Evolutionary conservation across 2,888 invertebrate species (phyloP).

Genomic region (Luperina testacea): DNA sequence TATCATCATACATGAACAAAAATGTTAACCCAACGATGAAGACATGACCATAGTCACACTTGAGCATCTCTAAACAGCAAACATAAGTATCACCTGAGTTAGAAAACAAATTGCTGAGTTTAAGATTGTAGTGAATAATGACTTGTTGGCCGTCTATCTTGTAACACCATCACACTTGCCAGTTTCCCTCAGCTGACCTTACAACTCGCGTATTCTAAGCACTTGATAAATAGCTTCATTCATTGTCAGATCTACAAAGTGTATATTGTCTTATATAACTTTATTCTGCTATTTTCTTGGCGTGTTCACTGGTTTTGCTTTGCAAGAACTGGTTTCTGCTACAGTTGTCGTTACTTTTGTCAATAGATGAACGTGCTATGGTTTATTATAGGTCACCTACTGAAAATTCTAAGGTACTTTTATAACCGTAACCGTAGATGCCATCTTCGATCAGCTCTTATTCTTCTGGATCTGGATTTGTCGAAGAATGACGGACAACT

Average conservation of each 20-base stretch:
- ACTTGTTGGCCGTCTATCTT: constrained; percentile 49
- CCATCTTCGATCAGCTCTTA: not conserved
- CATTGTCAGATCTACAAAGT: constrained; percentile 41
- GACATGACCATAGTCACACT: constrained; percentile 8
- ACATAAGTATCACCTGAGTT: constrained; percentile 35
- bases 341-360: not conserved
- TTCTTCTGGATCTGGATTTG: not conserved
- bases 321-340: not conserved
- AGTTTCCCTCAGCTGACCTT: constrained; percentile 56
- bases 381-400: not conserved
- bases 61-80: constrained; percentile 22
- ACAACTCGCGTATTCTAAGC: constrained; percentile 49
- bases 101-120: constrained; percentile 50
- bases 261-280: constrained; percentile 34
- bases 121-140: constrained; percentile 59
- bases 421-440: not conserved
- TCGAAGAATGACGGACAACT: too few species aligned
- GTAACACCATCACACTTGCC: constrained; percentile 56
- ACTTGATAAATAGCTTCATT: constrained; percentile 59
- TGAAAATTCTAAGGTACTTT: not conserved
- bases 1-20: not conserved
- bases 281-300: constrained; percentile 30
- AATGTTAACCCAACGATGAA: constrained; percentile 7
- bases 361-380: not conserved
- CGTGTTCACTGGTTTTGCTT: not conserved